Evolutionary conservation across 2,888 invertebrate genomes (phyloP).

Genomic region (Dioctria rufipes): DNA sequence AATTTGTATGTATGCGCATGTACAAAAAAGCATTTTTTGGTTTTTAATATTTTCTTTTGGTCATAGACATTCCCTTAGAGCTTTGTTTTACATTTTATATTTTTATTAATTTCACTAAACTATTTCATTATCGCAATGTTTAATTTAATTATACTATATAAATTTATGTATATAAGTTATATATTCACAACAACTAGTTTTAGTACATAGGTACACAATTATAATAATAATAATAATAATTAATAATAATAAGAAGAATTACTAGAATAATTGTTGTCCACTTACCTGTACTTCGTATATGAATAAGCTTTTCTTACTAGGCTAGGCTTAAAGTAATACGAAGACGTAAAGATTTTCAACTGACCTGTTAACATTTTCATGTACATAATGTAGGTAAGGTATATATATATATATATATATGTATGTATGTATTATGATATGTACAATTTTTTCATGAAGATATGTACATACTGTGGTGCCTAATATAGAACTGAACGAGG

Average conservation of each 20-base stretch:
- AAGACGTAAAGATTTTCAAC: constrained; percentile 14
- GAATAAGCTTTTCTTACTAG: constrained; percentile 5
- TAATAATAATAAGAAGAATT: background rate
- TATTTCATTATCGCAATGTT: background rate
- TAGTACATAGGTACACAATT: constrained; percentile 1
- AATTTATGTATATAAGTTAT: constrained; percentile 19
- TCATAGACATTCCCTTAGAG: constrained; percentile 18
- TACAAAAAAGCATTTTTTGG: constrained; percentile 17
- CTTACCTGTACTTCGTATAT: constrained; percentile 19
- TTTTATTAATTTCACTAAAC: constrained; percentile 9
- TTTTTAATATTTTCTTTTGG: constrained; percentile 2
- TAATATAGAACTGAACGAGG: background rate
- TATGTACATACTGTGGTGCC: background rate
- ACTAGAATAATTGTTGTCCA: background rate
- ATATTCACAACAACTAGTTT: constrained; percentile 38
- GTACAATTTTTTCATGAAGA: constrained; percentile 39
- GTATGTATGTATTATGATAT: constrained; percentile 18
- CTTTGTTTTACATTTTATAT: background rate
- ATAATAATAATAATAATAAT: background rate
- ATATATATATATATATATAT: constrained; percentile 4
- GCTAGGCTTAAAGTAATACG: constrained; percentile 18
- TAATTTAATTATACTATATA: background rate
- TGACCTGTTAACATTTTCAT: constrained; percentile 36
- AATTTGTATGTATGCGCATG: background rate
- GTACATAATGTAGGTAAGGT: constrained; percentile 40